Evolutionary conservation across 2,888 invertebrate species (phyloP), one percentile per base, ranked within the genome.

Genomic region (Cerceris rybyensis): DNA sequence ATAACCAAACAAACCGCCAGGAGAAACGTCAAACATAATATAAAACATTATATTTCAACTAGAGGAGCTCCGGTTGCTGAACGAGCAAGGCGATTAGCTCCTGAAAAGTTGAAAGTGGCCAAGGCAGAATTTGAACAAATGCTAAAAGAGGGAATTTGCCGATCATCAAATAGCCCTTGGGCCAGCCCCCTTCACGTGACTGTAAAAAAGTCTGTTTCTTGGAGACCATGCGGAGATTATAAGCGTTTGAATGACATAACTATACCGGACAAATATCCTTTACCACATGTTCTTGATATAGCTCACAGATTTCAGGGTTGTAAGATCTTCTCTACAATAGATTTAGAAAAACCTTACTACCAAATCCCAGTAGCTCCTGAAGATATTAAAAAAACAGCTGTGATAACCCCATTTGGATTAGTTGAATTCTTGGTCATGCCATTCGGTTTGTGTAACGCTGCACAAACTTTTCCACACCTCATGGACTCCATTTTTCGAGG

Each of bases 51-150:
- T 87, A 49, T 85, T 14, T 13, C 82, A 6, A 52, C 78, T 1
- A 11, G 0, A 13, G 90, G 91, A 13, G 87, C 88, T 50, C 91
- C 91, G 2, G 87, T 89, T 6, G 83, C 16, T 73, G 82, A 70
- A 81, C 89, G 1, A 81, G 90, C 13, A 80, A 90, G 0, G 11
- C 28, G 55, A 7, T 67, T 92, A 7, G 49, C 87, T 11, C 87
- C 87, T 0, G 89, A 90, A 6, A 82, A 84, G 63, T 75, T 88
- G 4, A 52, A 79, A 28, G 70, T 63, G 9, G 89, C 88, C 1
- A 88, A 88, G 61, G 41, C 57, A 9, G 89, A 89, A 58, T 91
- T 90, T 69, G 73, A 86, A 17, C 17, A 16, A 6, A 86, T 90
- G 87, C 49, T 89, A 6, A 63, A 86, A 43, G 52, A 81, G 14